Conservation (phyloP, 2,113 vertebrate genomes). For the Pao palembangensis region DNA sequence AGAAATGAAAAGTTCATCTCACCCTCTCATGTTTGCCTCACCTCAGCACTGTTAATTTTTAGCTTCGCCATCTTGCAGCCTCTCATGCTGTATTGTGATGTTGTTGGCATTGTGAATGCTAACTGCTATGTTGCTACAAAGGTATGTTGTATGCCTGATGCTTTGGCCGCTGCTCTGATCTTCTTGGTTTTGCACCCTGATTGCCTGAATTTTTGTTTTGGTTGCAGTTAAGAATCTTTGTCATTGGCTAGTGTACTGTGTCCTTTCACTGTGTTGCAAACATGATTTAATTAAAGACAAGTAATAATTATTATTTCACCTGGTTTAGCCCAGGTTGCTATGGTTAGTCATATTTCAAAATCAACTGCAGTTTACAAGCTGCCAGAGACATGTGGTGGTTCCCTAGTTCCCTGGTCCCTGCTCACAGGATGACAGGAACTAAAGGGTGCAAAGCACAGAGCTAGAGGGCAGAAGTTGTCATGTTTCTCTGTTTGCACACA, state of each 20-base stretch:
- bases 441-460: constrained; percentile 69
- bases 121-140: constrained; percentile 32
- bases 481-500: constrained; percentile 74
- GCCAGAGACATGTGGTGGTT: constrained; percentile 4
- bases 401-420: constrained; percentile 7
- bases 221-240: no score
- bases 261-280: constrained; percentile 18
- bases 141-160: constrained; percentile 48
- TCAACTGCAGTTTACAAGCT: constrained; percentile 1
- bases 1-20: constrained; percentile 9
- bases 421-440: neutral
- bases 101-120: constrained; percentile 37
- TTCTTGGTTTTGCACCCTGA: constrained; percentile 70
- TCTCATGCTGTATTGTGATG: constrained; percentile 18
- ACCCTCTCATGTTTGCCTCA: constrained; percentile 29
- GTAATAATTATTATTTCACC: no score
- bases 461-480: constrained; percentile 74
- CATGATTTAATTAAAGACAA: no score
- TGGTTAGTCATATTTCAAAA: no score
- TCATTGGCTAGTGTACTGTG: no score
- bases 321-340: no score
- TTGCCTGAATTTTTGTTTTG: constrained; percentile 36
- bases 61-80: constrained; percentile 36
- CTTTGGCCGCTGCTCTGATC: constrained; percentile 56
- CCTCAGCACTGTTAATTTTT: constrained; percentile 53